Evolutionary conservation across 2,113 vertebrate species (phyloP).

Genomic region (Callipepla squamata): DNA sequence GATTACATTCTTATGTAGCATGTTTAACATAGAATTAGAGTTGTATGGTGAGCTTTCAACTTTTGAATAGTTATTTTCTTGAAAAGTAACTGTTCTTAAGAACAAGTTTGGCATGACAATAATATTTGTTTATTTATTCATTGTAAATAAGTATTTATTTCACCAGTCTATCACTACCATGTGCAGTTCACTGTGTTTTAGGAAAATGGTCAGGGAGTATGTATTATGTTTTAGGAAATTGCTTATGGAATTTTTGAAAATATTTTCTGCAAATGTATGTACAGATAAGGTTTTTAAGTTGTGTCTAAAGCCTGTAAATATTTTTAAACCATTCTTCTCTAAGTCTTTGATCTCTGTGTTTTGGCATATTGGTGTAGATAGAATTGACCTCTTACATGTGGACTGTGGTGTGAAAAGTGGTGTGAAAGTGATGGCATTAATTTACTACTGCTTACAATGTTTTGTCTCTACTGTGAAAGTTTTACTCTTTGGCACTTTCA

Average conservation of each 20-base stretch:
- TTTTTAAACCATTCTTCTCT: background rate
- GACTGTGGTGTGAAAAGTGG: background rate
- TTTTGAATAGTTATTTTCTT: background rate
- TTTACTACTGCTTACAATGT: background rate
- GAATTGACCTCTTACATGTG: background rate
- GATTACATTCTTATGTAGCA: background rate
- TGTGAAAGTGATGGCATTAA: background rate
- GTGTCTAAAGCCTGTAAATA: background rate
- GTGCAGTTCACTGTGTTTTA: background rate
- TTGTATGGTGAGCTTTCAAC: background rate
- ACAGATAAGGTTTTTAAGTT: background rate
- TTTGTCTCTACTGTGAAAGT: slow-evolving; percentile 25
- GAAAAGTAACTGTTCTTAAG: background rate
- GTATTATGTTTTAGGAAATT: background rate
- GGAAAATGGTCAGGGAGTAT: background rate
- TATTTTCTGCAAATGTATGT: background rate
- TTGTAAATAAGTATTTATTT: background rate
- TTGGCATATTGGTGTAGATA: background rate
- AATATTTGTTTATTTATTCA: background rate
- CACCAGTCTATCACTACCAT: background rate
- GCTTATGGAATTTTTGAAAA: background rate
- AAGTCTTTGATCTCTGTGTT: slow-evolving; percentile 11
- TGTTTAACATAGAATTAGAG: background rate
- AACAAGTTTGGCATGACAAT: background rate
- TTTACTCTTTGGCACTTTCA: background rate